Percentiles rank a stretch among this genome's conserved stretches.
These are phyloP conservation scores for Aporrectodea caliginosa DNA, from an alignment of 1,140 invertebrate species.

Conservation along the genomic window DNA sequence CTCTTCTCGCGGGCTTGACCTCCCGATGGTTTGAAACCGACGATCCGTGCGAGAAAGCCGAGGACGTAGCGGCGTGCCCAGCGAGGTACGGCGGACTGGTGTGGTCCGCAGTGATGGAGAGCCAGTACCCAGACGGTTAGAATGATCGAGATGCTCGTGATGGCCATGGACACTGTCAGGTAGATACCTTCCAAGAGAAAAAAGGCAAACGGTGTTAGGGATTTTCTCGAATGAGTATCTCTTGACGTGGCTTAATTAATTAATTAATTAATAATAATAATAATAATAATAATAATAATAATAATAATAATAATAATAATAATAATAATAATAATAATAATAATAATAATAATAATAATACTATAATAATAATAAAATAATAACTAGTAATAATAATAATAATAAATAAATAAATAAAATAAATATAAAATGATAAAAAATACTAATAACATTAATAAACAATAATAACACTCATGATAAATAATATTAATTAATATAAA, in stretches of 20 bases:
- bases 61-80: conserved; percentile 45
- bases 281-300: neutral
- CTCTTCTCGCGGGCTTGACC: conserved; percentile 22
- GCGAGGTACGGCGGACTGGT: conserved; percentile 43
- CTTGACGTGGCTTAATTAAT: neutral
- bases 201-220: neutral
- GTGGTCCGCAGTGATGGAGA: conserved; percentile 49
- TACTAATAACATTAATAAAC: neutral
- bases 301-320: neutral
- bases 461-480: neutral
- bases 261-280: neutral
- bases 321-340: neutral
- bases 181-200: conserved; percentile 47
- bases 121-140: conserved; percentile 54
- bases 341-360: too few relatives aligned
- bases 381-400: neutral
- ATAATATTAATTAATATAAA: neutral
- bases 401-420: neutral
- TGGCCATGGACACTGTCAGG: conserved; percentile 54
- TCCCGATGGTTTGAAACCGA: conserved; percentile 34
- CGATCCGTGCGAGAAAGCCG: conserved; percentile 32
- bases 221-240: neutral
- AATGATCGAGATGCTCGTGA: conserved; percentile 55
- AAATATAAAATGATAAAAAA: neutral
- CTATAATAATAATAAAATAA: too few relatives aligned